A percentile compares a stretch with the other conserved stretches of the same genome.
Evolutionary conservation across 2,797 vertebrate genomes (phyloP).

Genomic region (Catharus ustulatus): DNA sequence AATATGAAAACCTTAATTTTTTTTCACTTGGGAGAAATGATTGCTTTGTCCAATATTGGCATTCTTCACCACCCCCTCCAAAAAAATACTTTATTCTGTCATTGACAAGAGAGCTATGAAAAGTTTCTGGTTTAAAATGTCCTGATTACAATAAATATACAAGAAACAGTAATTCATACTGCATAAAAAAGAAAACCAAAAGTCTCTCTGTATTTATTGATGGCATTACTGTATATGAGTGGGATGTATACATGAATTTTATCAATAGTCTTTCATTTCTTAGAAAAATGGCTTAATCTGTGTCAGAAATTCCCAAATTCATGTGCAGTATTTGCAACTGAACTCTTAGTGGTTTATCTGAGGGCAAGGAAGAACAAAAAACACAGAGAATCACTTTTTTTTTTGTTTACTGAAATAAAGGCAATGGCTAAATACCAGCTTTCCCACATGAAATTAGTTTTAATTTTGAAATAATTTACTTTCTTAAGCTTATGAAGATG

Average conservation of each 20-base stretch:
- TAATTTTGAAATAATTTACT: background rate
- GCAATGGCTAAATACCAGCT: background rate
- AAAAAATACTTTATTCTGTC: background rate
- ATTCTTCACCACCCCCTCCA: accelerated
- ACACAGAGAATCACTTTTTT: accelerated
- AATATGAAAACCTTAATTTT: background rate
- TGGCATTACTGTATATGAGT: background rate
- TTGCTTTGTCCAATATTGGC: background rate
- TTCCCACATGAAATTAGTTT: background rate
- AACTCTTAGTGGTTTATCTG: background rate
- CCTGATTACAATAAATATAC: background rate
- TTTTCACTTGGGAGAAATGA: background rate
- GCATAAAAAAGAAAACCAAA: background rate
- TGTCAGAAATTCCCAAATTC: background rate
- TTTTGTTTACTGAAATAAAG: background rate
- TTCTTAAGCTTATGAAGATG: background rate
- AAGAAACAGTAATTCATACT: background rate
- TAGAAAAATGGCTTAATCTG: background rate
- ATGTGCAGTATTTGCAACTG: background rate
- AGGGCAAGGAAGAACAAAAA: background rate
- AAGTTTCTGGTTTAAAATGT: background rate
- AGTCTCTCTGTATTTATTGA: background rate
- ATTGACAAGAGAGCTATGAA: background rate
- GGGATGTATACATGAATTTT: background rate
- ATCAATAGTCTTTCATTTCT: background rate